Conservation (phyloP, 2,113 vertebrate species). For the Zosterops hypoxanthus region DNA sequence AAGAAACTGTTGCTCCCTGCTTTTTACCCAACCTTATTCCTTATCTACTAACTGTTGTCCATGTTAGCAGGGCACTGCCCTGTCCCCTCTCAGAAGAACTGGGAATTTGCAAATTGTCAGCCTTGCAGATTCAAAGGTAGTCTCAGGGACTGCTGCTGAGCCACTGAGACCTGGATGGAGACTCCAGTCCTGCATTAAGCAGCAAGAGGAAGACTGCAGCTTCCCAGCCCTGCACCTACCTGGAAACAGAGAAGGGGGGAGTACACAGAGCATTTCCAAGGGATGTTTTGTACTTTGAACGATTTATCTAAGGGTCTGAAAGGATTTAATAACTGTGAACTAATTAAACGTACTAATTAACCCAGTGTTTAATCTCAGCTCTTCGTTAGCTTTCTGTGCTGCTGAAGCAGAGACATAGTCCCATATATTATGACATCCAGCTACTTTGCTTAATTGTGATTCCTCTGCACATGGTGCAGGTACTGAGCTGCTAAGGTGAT, state of each 20-base stretch:
- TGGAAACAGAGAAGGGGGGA: background rate
- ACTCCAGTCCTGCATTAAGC: background rate
- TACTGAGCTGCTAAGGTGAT: background rate
- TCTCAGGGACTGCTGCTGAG: background rate
- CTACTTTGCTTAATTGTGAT: slow-evolving; percentile 36
- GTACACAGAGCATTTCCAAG: background rate
- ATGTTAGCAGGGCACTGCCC: background rate
- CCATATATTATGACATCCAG: slow-evolving; percentile 29
- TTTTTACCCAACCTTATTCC: background rate
- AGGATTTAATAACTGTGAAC: slow-evolving; percentile 54
- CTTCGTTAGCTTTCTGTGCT: background rate
- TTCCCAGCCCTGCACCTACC: background rate
- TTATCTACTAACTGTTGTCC: background rate
- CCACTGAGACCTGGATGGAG: background rate
- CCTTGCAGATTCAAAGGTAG: background rate
- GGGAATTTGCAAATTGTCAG: background rate
- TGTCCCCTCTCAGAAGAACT: background rate
- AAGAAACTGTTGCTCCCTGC: background rate
- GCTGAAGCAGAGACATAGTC: background rate
- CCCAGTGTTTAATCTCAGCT: slow-evolving; percentile 36
- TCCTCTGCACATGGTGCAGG: background rate
- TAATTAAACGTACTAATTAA: slow-evolving; percentile 65
- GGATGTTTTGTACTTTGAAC: background rate
- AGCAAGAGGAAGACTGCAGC: background rate
- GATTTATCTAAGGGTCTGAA: slow-evolving; percentile 30